Evolutionary conservation across 2,797 vertebrate genomes (phyloP).

Genomic region (Pantherophis alleghaniensis): DNA sequence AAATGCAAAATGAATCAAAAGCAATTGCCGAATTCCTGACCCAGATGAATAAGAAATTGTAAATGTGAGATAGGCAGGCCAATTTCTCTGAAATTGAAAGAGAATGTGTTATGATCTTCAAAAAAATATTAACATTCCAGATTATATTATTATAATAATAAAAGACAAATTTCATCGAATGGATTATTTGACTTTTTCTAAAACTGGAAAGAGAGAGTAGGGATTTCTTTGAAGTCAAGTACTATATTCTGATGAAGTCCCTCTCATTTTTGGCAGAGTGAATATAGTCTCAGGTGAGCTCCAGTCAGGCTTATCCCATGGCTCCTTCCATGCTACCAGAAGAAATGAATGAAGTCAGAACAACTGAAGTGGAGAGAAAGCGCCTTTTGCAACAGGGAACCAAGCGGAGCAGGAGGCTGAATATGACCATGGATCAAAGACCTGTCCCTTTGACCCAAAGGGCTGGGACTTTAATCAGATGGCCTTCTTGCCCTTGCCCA

Average conservation of each 20-base stretch:
- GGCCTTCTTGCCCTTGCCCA: not conserved
- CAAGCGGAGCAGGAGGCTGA: not conserved
- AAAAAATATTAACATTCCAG: not conserved
- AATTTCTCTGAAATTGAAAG: not conserved
- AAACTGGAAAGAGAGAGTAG: not conserved
- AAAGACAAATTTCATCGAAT: not conserved
- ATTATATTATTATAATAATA: not conserved
- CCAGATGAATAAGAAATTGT: not conserved
- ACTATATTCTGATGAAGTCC: not conserved
- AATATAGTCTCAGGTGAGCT: not conserved
- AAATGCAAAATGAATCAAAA: not conserved
- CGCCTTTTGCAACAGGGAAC: not conserved
- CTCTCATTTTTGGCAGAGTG: not conserved
- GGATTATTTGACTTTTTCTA: not conserved
- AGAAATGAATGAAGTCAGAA: not conserved
- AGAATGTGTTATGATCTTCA: not conserved
- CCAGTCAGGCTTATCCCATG: not conserved
- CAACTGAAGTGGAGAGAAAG: not conserved
- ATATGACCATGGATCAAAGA: not conserved
- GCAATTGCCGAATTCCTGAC: not conserved
- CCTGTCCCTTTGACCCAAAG: not conserved
- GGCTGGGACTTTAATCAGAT: not conserved
- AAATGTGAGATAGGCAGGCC: not conserved
- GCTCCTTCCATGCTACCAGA: not conserved
- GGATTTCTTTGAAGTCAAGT: not conserved